phyloP scores from a whole-genome alignment of 2,113 vertebrate genomes.

The Nymphicus hollandicus region DNA sequence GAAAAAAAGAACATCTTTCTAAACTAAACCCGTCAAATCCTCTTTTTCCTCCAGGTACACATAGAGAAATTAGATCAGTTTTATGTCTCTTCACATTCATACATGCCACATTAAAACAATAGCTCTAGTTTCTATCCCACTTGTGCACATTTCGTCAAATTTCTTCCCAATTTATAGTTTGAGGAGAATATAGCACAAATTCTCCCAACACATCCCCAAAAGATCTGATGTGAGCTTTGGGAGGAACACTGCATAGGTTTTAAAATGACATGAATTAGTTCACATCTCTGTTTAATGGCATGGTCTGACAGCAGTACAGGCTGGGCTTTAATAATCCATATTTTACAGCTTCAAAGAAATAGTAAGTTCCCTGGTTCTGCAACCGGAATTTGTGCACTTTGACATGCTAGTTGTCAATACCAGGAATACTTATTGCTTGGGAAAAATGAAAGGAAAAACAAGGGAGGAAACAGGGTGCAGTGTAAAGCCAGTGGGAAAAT shows the following conservation, averaged over 20 bases:
- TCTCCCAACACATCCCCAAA: not conserved
- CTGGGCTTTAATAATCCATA: not conserved
- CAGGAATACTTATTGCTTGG: not conserved
- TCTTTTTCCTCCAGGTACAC: not conserved
- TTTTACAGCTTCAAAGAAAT: not conserved
- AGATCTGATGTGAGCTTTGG: not conserved
- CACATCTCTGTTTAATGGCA: not conserved
- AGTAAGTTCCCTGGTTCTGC: not conserved
- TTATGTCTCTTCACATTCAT: not conserved
- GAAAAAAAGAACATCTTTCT: not conserved
- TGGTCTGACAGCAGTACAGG: not conserved
- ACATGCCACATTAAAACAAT: not conserved
- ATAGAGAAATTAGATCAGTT: not conserved
- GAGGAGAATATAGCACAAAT: not conserved
- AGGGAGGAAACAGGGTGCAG: not conserved
- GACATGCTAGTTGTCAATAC: not conserved
- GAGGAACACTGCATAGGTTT: not conserved
- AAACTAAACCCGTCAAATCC: not conserved
- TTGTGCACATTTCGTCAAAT: not conserved
- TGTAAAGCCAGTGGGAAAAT: not conserved
- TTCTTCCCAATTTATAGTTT: not conserved
- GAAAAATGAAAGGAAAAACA: not conserved
- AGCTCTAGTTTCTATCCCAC: not conserved
- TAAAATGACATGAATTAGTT: not conserved
- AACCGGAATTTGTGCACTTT: not conserved